Evolutionary conservation across 2,113 vertebrate species (phyloP), one percentile per base, ranked within the genome.

Genomic region (Rhabdornis inornatus): DNA sequence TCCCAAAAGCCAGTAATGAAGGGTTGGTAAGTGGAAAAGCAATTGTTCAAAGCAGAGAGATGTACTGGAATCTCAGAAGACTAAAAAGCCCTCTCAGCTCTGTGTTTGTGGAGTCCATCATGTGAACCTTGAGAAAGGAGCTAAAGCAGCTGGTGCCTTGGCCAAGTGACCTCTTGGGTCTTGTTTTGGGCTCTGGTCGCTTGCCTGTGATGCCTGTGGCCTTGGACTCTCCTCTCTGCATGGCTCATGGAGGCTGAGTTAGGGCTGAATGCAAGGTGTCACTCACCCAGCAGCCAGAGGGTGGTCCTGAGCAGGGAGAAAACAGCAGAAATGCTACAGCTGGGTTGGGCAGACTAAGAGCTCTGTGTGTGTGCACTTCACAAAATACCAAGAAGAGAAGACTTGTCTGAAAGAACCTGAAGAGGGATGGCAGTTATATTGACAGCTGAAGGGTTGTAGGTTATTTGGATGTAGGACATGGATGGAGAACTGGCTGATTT

Each of bases 201-300:
- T 65, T 1, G 0, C 25, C 22, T 64, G 23, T 31, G 64, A 4
- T 92, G 44, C 10, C 28, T 1, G 1, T 42, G 30, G 45, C 4
- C 30, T 66, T 70, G 56, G 23, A 10, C 35, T 79, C 9, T 75
- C 33, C 39, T 86, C 25, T 30, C 22, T 50, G 13, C 10, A 3
- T 59, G 47, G 53, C 21, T 65, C 47, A 39, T 23, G 33, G 63
- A 64, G 53, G 24, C 37, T 83, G 63, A 42, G 13, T 30, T 40
- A 31, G 44, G 63, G 50, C 60, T 87, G 60, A 28, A 23, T 39
- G 37, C 53, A 66, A 33, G 60, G 24, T 69, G 59, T 39, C 18
- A 5, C 47, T 66, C 22, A 5, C 28, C 13, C 28, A 44, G 6
- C 1, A 15, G 68, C 20, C 39, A 42, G n/a, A 63, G 13, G 2